Evolutionary conservation across 2,888 invertebrate genomes (phyloP).

Genomic region (Synanthedon andrenaeformis): DNA sequence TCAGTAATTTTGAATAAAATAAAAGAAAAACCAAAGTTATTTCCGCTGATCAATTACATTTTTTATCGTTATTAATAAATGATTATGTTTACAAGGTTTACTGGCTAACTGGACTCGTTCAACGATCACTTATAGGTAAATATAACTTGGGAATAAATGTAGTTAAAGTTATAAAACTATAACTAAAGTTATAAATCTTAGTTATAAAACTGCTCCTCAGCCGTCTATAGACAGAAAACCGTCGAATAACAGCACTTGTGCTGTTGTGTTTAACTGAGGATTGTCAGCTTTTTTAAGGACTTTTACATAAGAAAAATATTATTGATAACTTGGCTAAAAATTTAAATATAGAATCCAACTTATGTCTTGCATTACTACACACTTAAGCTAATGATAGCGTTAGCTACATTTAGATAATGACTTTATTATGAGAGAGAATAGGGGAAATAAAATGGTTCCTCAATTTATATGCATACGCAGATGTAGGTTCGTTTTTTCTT

Average conservation of each 20-base stretch:
- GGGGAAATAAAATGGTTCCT: not conserved
- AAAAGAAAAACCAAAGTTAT: slow-evolving; percentile 34
- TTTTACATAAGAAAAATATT: not conserved
- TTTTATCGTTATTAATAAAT: slow-evolving; percentile 35
- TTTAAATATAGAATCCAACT: no score
- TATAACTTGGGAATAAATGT: not conserved
- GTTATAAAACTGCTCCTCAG: no score
- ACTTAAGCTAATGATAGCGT: no score
- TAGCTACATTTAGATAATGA: not conserved
- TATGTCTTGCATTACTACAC: no score
- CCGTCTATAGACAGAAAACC: no score
- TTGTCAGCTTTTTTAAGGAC: no score
- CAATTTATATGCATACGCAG: not conserved
- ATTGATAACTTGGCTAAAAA: not conserved
- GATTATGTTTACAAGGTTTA: slow-evolving; percentile 39
- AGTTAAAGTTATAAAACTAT: no score
- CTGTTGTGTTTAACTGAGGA: not conserved
- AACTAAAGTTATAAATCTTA: no score
- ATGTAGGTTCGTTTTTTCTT: not conserved
- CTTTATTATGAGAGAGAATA: not conserved
- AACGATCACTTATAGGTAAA: slow-evolving; percentile 11
- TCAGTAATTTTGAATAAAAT: slow-evolving; percentile 10
- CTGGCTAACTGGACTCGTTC: slow-evolving; percentile 49
- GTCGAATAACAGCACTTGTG: not conserved
- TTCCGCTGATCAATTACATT: slow-evolving; percentile 60